Evolutionary conservation across 2,113 vertebrate genomes (phyloP).

Genomic region (Pantherophis guttatus): DNA sequence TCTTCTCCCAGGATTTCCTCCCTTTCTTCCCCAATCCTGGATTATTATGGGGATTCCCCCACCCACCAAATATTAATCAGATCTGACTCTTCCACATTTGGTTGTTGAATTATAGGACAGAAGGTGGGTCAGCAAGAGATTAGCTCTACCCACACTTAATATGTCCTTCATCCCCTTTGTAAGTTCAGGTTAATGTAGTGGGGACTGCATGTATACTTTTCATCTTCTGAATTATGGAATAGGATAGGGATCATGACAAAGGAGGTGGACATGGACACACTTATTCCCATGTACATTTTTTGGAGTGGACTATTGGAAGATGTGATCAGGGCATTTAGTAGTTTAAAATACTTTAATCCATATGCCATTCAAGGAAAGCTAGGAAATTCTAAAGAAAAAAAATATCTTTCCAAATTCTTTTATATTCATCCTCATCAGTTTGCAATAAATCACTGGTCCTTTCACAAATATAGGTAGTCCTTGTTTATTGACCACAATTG

Average conservation of each 20-base stretch:
- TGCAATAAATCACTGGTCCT: neutral
- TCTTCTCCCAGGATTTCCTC: neutral
- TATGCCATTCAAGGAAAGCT: neutral
- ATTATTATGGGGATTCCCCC: neutral
- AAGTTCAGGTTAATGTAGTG: neutral
- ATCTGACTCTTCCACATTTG: neutral
- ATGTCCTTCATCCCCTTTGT: neutral
- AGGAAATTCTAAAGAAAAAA: neutral
- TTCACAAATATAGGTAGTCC: neutral
- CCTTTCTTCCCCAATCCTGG: neutral
- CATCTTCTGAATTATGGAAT: neutral
- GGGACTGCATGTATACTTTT: neutral
- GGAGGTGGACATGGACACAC: neutral
- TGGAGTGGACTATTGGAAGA: neutral
- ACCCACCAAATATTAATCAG: neutral
- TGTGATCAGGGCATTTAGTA: neutral
- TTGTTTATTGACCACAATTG: neutral
- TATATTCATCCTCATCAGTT: neutral
- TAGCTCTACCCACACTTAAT: neutral
- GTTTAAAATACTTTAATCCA: neutral
- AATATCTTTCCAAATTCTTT: neutral
- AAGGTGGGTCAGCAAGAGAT: neutral
- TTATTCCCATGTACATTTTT: neutral
- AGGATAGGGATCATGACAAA: neutral
- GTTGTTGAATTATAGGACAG: neutral